These are phyloP conservation scores for Tridacna gigas DNA, from an alignment of 2,888 invertebrate genomes.

Conservation along the genomic window DNA sequence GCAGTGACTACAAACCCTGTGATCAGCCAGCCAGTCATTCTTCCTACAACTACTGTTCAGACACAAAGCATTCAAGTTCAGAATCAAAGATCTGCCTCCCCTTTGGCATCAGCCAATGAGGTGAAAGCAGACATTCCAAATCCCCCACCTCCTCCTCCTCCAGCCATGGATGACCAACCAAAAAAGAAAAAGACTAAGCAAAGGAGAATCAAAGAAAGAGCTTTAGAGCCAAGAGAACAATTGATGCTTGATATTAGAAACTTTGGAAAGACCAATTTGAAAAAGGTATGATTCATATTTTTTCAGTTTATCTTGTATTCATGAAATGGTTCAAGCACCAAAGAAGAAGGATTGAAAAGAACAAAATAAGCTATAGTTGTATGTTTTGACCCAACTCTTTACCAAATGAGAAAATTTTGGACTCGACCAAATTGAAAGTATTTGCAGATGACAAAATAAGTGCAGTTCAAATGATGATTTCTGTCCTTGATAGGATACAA, in stretches of 20 bases:
- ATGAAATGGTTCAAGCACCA: too few relatives aligned
- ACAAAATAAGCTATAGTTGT: too few relatives aligned
- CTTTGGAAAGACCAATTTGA: constrained; percentile 85
- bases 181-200: constrained; percentile 65
- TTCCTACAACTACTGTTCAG: constrained; percentile 36
- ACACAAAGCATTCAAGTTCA: constrained; percentile 33
- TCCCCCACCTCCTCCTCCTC: constrained; percentile 52
- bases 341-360: too few relatives aligned
- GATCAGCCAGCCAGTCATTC: constrained; percentile 15
- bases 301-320: too few relatives aligned
- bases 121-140: constrained; percentile 28
- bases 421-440: too few relatives aligned
- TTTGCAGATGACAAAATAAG: too few relatives aligned
- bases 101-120: constrained; percentile 26
- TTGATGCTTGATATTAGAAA: constrained; percentile 90
- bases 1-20: neutral
- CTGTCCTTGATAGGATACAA: too few relatives aligned
- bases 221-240: constrained; percentile 88
- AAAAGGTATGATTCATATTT: constrained; percentile 70
- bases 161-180: constrained; percentile 35
- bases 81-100: constrained; percentile 32
- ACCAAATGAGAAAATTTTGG: too few relatives aligned
- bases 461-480: too few relatives aligned
- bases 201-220: constrained; percentile 71
- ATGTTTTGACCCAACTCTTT: too few relatives aligned